These are phyloP conservation scores for Bellardia bayeri DNA, from an alignment of 2,888 invertebrate species.

Conservation along the genomic window DNA sequence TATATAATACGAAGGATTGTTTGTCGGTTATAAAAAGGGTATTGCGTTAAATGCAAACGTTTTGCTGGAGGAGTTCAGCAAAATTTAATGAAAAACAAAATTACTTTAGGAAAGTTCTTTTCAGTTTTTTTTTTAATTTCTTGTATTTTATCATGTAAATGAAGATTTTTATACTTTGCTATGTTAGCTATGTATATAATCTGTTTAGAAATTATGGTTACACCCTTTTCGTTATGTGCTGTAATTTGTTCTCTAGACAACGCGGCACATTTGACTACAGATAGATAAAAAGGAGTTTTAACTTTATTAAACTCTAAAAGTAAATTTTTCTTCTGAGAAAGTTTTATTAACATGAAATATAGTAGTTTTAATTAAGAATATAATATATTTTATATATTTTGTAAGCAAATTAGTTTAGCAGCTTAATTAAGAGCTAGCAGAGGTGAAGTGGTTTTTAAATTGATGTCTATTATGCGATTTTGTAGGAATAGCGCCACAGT, in stretches of 20 bases:
- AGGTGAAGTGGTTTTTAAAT: too few relatives aligned
- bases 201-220: not conserved
- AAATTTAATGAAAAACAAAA: too few relatives aligned
- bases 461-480: too few relatives aligned
- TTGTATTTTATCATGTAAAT: too few relatives aligned
- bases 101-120: too few relatives aligned
- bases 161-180: not conserved
- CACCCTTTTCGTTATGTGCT: constrained; percentile 5
- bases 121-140: too few relatives aligned
- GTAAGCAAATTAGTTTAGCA: constrained; percentile 9
- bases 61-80: not conserved
- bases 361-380: constrained; percentile 21
- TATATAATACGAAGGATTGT: not conserved
- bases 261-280: not conserved
- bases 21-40: not conserved
- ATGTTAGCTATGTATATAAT: not conserved
- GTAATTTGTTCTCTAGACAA: not conserved
- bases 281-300: constrained; percentile 34
- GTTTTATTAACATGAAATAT: constrained; percentile 23
- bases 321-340: constrained; percentile 31
- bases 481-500: too few relatives aligned
- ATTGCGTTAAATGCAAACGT: not conserved
- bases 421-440: not conserved
- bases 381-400: not conserved
- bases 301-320: constrained; percentile 52